Evolutionary conservation across 2,797 vertebrate genomes (phyloP).

Genomic region (Pangasius larnaudii): DNA sequence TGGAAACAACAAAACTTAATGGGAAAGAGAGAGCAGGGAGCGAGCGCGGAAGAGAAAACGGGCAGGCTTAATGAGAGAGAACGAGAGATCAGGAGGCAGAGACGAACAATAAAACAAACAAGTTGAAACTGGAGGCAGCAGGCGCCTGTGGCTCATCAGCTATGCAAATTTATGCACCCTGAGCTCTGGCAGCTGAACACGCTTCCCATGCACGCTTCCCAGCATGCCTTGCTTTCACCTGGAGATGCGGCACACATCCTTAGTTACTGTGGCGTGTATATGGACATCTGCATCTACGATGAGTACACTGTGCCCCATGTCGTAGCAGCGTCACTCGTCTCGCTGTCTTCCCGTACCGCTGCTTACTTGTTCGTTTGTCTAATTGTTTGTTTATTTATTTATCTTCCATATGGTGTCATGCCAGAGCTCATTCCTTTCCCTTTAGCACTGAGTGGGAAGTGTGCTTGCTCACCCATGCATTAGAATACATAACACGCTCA

Average conservation of each 20-base stretch:
- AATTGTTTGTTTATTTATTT: constrained; percentile 7
- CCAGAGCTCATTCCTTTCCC: not conserved
- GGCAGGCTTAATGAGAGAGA: constrained; percentile 32
- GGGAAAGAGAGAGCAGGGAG: constrained; percentile 14
- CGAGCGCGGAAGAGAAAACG: not conserved
- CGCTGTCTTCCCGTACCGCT: not conserved
- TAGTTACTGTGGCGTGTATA: constrained; percentile 60
- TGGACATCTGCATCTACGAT: not conserved
- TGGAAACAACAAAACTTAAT: constrained; percentile 18
- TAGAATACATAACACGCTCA: not conserved
- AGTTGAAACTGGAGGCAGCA: constrained; percentile 69
- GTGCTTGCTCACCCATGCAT: not conserved
- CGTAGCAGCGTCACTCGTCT: not conserved
- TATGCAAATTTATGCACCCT: constrained; percentile 73
- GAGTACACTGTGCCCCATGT: not conserved
- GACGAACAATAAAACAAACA: constrained; percentile 54
- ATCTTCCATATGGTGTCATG: not conserved
- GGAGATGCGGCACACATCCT: constrained; percentile 51
- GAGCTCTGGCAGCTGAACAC: constrained; percentile 66
- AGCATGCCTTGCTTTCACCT: constrained; percentile 62
- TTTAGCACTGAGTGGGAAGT: not conserved
- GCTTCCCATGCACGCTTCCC: constrained; percentile 62
- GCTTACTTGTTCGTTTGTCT: not conserved
- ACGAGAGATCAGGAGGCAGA: constrained; percentile 42
- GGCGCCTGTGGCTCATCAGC: constrained; percentile 63